Evolutionary conservation across 2,113 vertebrate genomes (phyloP), one percentile per base, ranked within the genome.

Genomic region (Sisor rabdophorus): DNA sequence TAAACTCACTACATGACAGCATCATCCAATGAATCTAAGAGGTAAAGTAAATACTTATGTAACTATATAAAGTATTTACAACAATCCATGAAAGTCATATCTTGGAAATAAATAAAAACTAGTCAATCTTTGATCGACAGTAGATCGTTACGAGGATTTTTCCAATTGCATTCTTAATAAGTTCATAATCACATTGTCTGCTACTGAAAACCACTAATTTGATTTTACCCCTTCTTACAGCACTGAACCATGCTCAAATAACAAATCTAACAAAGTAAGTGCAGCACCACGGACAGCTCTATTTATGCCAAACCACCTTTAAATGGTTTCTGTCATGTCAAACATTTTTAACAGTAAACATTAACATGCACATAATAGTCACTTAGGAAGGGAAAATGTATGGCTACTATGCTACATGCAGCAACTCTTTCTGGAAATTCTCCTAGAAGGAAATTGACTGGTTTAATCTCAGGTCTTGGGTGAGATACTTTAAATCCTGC

Each of bases 271-370:
- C 48, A 79, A 55, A 48, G 15, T 72, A 20, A 50, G 59, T 22
- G 28, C 50, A 73, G 72, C 47, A 75, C 65, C 73, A 80, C 17
- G 73, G 65, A 80, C 55, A 75, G 78, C 30, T 70, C 28, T 32
- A 28, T 19, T 9, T 17, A 32, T 11, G 22, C 15, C 40, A 36
- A 69, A 32, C 19, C 6, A n/a, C 12, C 16, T 75, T 17, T 19
- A 36, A 32, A 22, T 17, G 11, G 11, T 55, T 50, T 11, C 36
- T 55, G 48, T 32, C 30, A 17, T 54, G 30, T 54, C 64, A 79
- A 22, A 15, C 47, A 61, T 53, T 5, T 32, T 60, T 24, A 69
- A 68, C 48, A 77, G 44, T 76, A 76, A 73, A 47, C 60, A 44
- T 68, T n/a, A 76, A 67, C 40, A n/a, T 30, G n/a, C 0, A 13